phyloP scores from a whole-genome alignment of 2,888 invertebrate genomes.

The Tiphia femorata region DNA sequence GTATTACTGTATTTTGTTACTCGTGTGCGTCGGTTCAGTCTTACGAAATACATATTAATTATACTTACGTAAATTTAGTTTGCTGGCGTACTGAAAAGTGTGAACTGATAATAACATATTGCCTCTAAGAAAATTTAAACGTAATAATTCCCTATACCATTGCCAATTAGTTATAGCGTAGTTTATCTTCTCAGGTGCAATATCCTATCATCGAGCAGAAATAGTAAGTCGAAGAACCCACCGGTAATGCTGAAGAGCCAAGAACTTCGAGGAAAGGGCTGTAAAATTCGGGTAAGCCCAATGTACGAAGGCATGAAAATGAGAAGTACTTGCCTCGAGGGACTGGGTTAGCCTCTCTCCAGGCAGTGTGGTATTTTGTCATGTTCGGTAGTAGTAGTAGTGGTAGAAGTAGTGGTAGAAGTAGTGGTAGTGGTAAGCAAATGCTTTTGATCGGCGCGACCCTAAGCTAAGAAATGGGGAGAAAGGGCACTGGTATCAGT shows the following conservation, averaged over 20 bases:
- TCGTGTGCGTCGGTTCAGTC: too few species aligned
- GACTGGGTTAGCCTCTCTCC: constrained; percentile 68
- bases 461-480: constrained; percentile 69
- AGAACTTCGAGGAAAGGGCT: constrained; percentile 54
- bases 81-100: constrained; percentile 51
- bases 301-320: constrained; percentile 60
- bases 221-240: constrained; percentile 44
- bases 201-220: constrained; percentile 43
- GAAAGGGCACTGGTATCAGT: constrained; percentile 69
- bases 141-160: too few species aligned
- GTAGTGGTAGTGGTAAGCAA: constrained; percentile 69
- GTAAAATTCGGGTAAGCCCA: constrained; percentile 60
- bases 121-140: too few species aligned
- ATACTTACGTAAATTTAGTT: constrained; percentile 41
- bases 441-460: constrained; percentile 69
- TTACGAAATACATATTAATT: background rate
- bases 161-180: constrained; percentile 13
- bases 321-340: constrained; percentile 69
- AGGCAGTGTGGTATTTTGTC: constrained; percentile 69
- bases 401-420: constrained; percentile 67
- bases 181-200: constrained; percentile 30
- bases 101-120: constrained; percentile 58
- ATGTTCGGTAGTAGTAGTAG: constrained; percentile 67
- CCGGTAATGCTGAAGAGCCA: constrained; percentile 44
- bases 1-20: too few species aligned